Conservation (phyloP, 2,888 invertebrate genomes). For the Osedax frankpressi region DNA sequence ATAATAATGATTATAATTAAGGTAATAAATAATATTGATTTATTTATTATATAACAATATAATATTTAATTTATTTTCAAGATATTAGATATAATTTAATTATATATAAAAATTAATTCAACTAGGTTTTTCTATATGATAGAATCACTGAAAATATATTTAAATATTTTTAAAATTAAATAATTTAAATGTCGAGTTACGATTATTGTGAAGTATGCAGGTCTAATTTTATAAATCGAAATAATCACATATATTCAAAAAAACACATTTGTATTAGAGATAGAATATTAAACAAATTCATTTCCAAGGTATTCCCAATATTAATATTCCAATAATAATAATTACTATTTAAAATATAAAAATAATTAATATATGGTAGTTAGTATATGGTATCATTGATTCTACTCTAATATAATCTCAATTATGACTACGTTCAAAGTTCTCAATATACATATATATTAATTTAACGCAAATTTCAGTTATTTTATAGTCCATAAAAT, state of each 20-base stretch:
- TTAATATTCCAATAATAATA: no score
- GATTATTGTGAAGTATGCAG: not conserved
- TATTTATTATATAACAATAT: not conserved
- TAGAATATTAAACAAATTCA: not conserved
- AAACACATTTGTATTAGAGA: not conserved
- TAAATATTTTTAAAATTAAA: not conserved
- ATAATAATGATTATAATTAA: no score
- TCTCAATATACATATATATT: no score
- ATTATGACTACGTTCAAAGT: no score
- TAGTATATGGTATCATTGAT: no score
- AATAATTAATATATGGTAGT: no score
- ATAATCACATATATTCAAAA: not conserved
- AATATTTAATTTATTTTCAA: not conserved
- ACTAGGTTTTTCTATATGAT: not conserved
- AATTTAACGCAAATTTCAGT: no score
- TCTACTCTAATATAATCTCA: no score
- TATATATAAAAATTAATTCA: not conserved
- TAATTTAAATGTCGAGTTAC: not conserved
- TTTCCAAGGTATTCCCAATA: not conserved
- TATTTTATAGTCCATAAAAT: no score
- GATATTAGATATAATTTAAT: not conserved
- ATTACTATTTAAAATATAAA: no score
- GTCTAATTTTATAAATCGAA: not conserved
- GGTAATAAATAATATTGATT: not conserved
- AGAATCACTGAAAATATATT: not conserved